These are phyloP conservation scores for Zingel zingel DNA, from an alignment of 2,113 vertebrate genomes.

Conservation along the genomic window DNA sequence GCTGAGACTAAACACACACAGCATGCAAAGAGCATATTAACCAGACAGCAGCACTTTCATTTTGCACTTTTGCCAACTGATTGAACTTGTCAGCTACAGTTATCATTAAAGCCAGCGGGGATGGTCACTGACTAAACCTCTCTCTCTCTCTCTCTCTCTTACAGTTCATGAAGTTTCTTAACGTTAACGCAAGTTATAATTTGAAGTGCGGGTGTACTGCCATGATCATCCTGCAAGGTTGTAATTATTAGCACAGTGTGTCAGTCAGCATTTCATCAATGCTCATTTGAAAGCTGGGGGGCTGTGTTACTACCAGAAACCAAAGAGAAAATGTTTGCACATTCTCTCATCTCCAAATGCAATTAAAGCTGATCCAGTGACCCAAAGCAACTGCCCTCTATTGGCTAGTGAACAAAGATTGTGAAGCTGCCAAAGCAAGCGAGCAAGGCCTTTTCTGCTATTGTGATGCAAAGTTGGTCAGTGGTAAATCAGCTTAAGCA, in stretches of 20 bases:
- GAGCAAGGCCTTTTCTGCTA: conserved; percentile 51
- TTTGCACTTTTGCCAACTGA: neutral
- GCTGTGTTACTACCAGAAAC: conserved; percentile 2
- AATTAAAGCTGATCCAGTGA: conserved; percentile 49
- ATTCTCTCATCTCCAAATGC: conserved; percentile 41
- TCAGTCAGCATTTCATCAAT: conserved; percentile 8
- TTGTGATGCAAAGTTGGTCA: conserved; percentile 68
- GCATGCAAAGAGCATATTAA: neutral
- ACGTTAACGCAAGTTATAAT: neutral
- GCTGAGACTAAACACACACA: neutral
- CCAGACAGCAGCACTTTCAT: neutral
- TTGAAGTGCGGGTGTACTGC: neutral
- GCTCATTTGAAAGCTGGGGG: neutral
- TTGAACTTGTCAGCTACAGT: neutral
- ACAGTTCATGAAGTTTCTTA: neutral
- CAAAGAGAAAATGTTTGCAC: conserved; percentile 33
- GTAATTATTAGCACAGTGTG: neutral
- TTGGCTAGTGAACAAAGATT: conserved; percentile 54
- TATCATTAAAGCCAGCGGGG: neutral
- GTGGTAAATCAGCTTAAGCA: conserved; percentile 57
- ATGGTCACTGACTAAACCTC: no score
- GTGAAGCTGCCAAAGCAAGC: conserved; percentile 32
- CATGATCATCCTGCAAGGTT: neutral
- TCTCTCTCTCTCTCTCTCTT: no score
- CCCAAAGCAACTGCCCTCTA: conserved; percentile 51